Evolutionary conservation across 2,888 invertebrate genomes (phyloP), one percentile per base, ranked within the genome.

Genomic region (Epinotia demarniana): DNA sequence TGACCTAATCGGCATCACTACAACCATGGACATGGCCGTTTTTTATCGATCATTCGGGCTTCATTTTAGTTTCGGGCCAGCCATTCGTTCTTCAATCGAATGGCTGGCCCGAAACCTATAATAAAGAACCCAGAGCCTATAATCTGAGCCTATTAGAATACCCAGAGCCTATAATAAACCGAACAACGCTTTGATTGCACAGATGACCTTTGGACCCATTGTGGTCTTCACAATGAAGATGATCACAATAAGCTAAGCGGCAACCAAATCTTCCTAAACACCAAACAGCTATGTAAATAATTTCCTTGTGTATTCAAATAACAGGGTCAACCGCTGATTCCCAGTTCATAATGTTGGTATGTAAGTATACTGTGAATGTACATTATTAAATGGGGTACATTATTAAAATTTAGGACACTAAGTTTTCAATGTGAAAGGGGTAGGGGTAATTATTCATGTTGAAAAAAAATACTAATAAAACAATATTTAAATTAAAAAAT

Each of bases 251-350:
- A 39, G 60, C 39, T 19, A 5, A 27, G 19, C 39, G 19, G 18
- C 53, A 39, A 62, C 72, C 57, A 13, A 66, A 66, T 53, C 60
- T 39, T 73, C 67, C 67, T 49, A 67, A 33, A 60, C 27, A 60
- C 55, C 64, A 57, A n/a, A 27, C n/a, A 49, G 53, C 43, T 58
- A 49, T 46, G 18, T 58, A 39, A 4, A 33, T 39, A 27, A 58
- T 57, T 49, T 39, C 27, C 58, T 62, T 55, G 71, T 18, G 6
- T 64, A 57, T 72, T 64, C 9, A 23, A 57, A 43, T 46, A 46
- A 61, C 33, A 39, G 53, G 46, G 67, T 67, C 60, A 43, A 12
- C 12, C 18, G 39, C 4, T 63, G 19, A 11, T 55, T 13, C 27
- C 39, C 0, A 43, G 11, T 49, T 49, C 16, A 49, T 16, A 49